Base-by-base conservation (phyloP, 2,888 invertebrate genomes). In the Drosophila rubida region DNA sequence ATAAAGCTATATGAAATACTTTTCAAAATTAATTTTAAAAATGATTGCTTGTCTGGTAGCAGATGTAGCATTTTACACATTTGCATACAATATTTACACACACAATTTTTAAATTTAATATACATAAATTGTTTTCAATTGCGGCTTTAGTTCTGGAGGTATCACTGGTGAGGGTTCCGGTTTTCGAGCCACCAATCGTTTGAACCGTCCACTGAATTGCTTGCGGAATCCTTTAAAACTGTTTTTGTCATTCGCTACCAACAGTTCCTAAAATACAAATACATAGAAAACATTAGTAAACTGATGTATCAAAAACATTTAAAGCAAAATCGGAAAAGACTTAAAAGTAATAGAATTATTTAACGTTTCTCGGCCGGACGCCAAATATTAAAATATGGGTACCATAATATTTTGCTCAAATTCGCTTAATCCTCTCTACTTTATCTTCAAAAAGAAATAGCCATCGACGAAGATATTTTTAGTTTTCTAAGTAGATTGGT, bases 101-200 rank as follows among this genome's bases (percentile, higher is more conserved):
- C 37, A 64, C 41, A 42, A 60, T 60, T 39, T 39, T 53, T 16
- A 30, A 22, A 55, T 37, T 79, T 80, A 96, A 93, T 96, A 97
- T 91, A 97, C 96, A 92, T 96, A 97, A 90, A 97, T 97, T 91
- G 96, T 95, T 93, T 96, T 96, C 84, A 97, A 94, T 93, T 97
- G 96, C 84, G 96, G 96, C 92, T 96, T 96, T 89, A 96, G 94
- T 93, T 96, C 96, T 64, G 96, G 96, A 86, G 96, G 96, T 93
- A 97, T 96, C 92, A 95, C 95, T 93, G 96, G 96, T 78, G 95
- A 94, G 91, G 96, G 95, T 92, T 95, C 95, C 76, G 96, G 95
- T 93, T 96, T 96, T 94, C 95, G 95, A 92, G 96, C 96, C 80
- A 96, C 96, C 87, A 96, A 93, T 90, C 96, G 95, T 92, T 96